Evolutionary conservation across 2,888 invertebrate genomes (phyloP).

Genomic region (Cryptus armator): DNA sequence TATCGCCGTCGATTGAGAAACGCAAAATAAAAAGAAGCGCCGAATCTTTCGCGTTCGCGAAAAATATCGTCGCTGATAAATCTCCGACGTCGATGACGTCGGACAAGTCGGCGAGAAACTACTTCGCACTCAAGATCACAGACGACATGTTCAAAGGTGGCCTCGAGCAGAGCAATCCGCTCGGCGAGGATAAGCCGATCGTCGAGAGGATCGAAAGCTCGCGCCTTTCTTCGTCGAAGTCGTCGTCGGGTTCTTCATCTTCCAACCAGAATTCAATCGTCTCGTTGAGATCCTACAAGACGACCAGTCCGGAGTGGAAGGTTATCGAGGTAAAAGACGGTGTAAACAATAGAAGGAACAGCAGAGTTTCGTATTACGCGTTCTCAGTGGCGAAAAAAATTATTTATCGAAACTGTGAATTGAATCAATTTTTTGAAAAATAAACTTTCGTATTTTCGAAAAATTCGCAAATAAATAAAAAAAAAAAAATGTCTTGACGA

Average conservation of each 20-base stretch:
- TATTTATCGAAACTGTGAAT: too few species aligned
- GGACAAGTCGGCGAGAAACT: slow-evolving; percentile 73
- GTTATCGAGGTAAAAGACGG: slow-evolving; percentile 68
- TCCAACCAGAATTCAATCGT: slow-evolving; percentile 16
- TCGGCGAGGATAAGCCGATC: slow-evolving; percentile 66
- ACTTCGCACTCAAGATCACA: slow-evolving; percentile 77
- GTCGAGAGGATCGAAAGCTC: slow-evolving; percentile 30
- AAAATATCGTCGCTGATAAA: slow-evolving; percentile 1
- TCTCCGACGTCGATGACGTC: slow-evolving; percentile 28
- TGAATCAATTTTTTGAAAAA: too few species aligned
- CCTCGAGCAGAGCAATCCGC: slow-evolving; percentile 74
- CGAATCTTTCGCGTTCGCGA: slow-evolving; percentile 29
- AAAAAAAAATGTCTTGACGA: too few species aligned
- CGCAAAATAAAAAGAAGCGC: slow-evolving; percentile 52
- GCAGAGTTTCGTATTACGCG: not conserved
- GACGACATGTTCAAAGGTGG: slow-evolving; percentile 80
- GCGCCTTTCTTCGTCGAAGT: slow-evolving; percentile 36
- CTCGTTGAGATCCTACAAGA: slow-evolving; percentile 39
- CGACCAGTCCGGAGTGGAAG: slow-evolving; percentile 66
- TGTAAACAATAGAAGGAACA: not conserved
- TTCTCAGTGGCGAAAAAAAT: too few species aligned
- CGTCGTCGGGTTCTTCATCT: not conserved
- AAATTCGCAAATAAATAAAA: too few species aligned
- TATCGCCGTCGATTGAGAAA: slow-evolving; percentile 47
- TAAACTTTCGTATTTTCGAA: too few species aligned